Percentiles rank a stretch among this genome's conserved stretches.
These are phyloP conservation scores for Iselma pallidipennis DNA, from an alignment of 2,888 invertebrate genomes.

Conservation along the genomic window DNA sequence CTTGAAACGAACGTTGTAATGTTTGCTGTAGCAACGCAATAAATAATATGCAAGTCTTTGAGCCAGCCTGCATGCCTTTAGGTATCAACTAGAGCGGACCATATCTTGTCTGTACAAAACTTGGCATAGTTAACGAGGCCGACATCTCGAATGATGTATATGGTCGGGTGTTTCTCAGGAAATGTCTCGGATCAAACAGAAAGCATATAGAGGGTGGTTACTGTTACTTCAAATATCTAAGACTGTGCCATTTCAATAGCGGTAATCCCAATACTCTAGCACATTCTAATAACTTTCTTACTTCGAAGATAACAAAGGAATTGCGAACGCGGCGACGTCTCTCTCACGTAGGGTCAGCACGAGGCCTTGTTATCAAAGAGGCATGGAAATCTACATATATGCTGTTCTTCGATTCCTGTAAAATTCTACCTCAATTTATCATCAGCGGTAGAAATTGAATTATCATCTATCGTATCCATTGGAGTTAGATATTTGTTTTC, in stretches of 20 bases:
- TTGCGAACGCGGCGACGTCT: slow-evolving; percentile 50
- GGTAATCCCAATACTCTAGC: slow-evolving; percentile 9
- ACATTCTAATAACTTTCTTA: slow-evolving; percentile 45
- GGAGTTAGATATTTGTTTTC: background rate
- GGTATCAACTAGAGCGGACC: slow-evolving; percentile 51
- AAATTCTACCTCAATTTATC: background rate
- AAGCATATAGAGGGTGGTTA: slow-evolving; percentile 58
- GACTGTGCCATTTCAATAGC: slow-evolving; percentile 36
- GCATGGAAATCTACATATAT: slow-evolving; percentile 14
- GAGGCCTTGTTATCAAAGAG: slow-evolving; percentile 22
- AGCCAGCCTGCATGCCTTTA: slow-evolving; percentile 54
- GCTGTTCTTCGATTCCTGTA: background rate
- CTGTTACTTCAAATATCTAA: slow-evolving; percentile 44
- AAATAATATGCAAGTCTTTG: slow-evolving; percentile 59
- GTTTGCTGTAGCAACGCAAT: slow-evolving; percentile 57
- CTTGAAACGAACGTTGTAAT: slow-evolving; percentile 42
- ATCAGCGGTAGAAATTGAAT: background rate
- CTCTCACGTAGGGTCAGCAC: slow-evolving; percentile 45
- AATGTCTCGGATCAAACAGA: slow-evolving; percentile 58
- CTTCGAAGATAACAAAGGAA: slow-evolving; percentile 56
- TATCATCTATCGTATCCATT: background rate
- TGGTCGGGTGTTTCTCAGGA: slow-evolving; percentile 49
- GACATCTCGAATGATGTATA: slow-evolving; percentile 20
- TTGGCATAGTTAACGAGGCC: slow-evolving; percentile 11
- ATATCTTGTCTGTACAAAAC: slow-evolving; percentile 18